Base-by-base conservation (phyloP, 2,797 vertebrate genomes). In the Siniperca scherzeri region DNA sequence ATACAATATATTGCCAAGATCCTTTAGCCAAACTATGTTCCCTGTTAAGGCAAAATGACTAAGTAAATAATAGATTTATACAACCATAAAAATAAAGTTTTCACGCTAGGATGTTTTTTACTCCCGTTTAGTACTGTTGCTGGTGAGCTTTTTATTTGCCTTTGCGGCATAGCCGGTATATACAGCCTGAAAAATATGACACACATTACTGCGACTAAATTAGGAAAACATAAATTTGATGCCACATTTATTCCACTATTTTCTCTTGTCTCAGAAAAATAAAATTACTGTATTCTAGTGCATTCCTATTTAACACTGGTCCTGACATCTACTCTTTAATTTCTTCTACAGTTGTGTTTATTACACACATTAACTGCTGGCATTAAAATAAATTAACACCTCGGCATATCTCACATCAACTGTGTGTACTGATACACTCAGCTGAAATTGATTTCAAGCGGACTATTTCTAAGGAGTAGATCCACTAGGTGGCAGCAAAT, bases 401-500 rank as follows among this genome's bases (percentile, higher is more conserved):
- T n/a, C 64, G 1, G 50, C 50, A 59, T 82, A 69, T 71, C 62
- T 77, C 38, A 5, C 52, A 21, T 6, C 9, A 61, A 53, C 40
- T 59, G 56, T 36, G 30, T n/a, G 1, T 22, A 5, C 48, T 38
- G 64, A 71, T 40, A 42, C 36, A 50, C 27, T 19, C 25, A 7
- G 52, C 17, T 17, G 62, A 48, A 33, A 79, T 33, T 46, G 42
- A 79, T 74, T 74, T 50, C 5, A 19, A 52, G 30, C 12, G 2
- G n/a, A 19, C 46, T 6, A 22, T 33, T 62, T 48, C 53, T 55
- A 7, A 50, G 14, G 2, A 42, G 27, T 12, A 7, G 0, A 27
- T 62, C 92, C 95, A 92, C 92, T 87, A 94, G 94, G 82, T 88
- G 95, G 93, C 91, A 94, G 90, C 91, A 93, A 78, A 92, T 22